Percentiles rank a stretch among this genome's conserved stretches.
Conservation (phyloP, 1,140 invertebrate genomes). For the Drosophila melanogaster region DNA sequence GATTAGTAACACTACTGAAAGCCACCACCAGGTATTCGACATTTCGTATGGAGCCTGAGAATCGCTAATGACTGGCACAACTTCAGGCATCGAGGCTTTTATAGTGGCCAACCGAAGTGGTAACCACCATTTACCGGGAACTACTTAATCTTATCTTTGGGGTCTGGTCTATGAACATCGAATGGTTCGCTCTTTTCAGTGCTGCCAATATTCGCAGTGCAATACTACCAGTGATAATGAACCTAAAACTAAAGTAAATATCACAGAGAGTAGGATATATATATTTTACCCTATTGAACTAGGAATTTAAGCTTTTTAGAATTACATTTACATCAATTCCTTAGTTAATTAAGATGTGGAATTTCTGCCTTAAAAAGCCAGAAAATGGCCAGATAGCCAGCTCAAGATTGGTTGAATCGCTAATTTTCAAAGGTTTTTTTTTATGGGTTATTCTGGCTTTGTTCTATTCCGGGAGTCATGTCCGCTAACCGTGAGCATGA, state of each 20-base stretch:
- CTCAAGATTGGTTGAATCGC: neutral
- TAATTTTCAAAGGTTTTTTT: neutral
- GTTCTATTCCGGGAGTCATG: slow-evolving; percentile 23
- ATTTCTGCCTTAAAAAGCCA: neutral
- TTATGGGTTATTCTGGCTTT: slow-evolving; percentile 4
- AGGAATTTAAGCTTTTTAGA: no score
- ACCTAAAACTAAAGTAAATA: neutral
- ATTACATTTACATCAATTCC: no score
- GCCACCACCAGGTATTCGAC: slow-evolving; percentile 14
- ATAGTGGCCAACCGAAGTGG: slow-evolving; percentile 3
- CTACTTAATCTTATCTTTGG: slow-evolving; percentile 9
- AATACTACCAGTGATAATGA: neutral
- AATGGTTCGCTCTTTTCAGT: slow-evolving; percentile 11
- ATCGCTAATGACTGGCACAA: slow-evolving; percentile 5
- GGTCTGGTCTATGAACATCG: neutral
- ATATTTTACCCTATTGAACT: no score
- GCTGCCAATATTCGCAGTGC: neutral
- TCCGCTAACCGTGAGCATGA: slow-evolving; percentile 28
- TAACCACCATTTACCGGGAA: neutral
- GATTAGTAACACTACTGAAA: neutral
- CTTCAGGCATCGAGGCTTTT: slow-evolving; percentile 8
- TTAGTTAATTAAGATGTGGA: neutral
- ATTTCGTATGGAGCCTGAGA: slow-evolving; percentile 1
- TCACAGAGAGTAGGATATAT: neutral
- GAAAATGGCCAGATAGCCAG: neutral